These are phyloP conservation scores for Osmerus mordax DNA, from an alignment of 2,113 vertebrate species.

Conservation along the genomic window DNA sequence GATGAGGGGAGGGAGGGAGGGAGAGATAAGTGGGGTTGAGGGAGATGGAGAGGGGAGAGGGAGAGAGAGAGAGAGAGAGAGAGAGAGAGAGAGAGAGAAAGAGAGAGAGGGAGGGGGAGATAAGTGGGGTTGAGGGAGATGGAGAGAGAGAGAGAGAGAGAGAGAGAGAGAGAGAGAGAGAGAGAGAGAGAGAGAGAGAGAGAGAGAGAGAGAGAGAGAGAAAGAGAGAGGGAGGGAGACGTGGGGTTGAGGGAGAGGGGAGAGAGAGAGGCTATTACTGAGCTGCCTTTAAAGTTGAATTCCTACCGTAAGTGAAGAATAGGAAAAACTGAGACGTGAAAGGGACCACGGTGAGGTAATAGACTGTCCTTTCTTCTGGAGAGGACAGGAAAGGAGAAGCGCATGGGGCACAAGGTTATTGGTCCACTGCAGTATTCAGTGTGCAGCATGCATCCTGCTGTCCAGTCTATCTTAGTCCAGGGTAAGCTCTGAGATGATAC, in stretches of 20 bases:
- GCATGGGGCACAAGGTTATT: no score
- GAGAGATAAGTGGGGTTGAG: constrained; percentile 15
- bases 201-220: neutral
- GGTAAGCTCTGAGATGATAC: no score
- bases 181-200: neutral
- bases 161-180: neutral
- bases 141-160: no score
- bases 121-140: neutral
- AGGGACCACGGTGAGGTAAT: no score
- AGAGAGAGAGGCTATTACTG: neutral
- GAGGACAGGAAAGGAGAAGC: no score
- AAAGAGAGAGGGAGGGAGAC: constrained; percentile 12
- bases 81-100: neutral
- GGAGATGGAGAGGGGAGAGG: neutral
- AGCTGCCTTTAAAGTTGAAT: no score
- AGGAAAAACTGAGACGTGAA: no score
- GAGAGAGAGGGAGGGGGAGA: constrained; percentile 22
- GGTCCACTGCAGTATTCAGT: no score
- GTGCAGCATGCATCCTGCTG: no score
- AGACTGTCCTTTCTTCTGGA: no score
- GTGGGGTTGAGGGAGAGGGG: constrained; percentile 1
- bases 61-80: neutral
- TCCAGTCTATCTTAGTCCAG: no score
- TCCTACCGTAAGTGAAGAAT: no score
- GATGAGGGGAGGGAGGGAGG: neutral